phyloP scores from a whole-genome alignment of 2,113 vertebrate species.

The Zosterops japonicus region DNA sequence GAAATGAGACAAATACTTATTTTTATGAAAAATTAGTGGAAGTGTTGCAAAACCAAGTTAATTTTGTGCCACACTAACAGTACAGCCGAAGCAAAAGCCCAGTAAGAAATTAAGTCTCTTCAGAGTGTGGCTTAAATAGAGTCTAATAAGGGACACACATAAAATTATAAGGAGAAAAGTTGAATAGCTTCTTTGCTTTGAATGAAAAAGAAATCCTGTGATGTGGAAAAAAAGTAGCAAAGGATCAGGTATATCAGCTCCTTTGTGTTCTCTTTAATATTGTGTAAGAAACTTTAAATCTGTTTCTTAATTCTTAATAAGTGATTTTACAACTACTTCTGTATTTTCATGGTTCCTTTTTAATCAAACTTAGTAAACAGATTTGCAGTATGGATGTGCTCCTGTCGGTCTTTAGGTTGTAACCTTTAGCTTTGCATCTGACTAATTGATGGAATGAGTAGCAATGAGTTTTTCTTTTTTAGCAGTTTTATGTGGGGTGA shows the following conservation, averaged over 20 bases:
- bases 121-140: neutral
- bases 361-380: neutral
- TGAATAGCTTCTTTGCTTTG: neutral
- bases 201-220: neutral
- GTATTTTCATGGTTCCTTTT: neutral
- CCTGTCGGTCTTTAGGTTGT: neutral
- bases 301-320: neutral
- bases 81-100: neutral
- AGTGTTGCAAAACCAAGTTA: neutral
- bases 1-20: neutral
- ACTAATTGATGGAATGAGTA: neutral
- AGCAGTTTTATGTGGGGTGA: neutral
- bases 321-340: neutral
- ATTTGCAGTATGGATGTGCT: neutral
- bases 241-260: neutral
- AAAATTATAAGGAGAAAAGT: neutral
- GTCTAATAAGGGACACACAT: neutral
- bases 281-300: neutral
- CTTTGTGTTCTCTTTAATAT: neutral
- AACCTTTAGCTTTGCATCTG: neutral
- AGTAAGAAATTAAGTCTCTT: neutral
- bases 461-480: neutral
- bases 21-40: neutral
- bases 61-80: rapidly evolving
- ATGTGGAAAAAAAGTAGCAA: neutral